phyloP scores from a whole-genome alignment of 2,888 invertebrate species.

The Clistopyga incitator region DNA sequence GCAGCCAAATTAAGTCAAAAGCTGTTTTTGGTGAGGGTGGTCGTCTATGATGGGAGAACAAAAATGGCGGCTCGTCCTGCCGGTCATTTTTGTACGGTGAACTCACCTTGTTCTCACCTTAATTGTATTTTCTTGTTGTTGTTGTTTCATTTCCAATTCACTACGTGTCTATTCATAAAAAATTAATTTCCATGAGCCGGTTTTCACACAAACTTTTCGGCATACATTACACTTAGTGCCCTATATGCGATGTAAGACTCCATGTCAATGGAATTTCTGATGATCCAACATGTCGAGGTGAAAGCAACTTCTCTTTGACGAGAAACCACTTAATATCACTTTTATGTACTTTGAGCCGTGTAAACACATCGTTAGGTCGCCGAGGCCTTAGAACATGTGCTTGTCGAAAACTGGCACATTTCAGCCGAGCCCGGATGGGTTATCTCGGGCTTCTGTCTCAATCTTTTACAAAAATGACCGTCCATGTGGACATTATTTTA shows the following conservation, averaged over 20 bases:
- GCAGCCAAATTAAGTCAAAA: neutral
- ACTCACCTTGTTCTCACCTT: no score
- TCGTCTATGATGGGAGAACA: neutral
- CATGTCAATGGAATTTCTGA: conserved; percentile 12
- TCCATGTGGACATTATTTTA: no score
- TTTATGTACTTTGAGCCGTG: neutral
- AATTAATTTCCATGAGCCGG: no score
- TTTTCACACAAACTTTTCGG: neutral
- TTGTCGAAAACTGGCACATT: neutral
- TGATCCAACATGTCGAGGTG: neutral
- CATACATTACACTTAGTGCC: neutral
- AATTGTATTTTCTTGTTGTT: no score
- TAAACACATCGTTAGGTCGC: neutral
- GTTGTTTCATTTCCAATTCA: no score
- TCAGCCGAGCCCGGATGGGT: neutral
- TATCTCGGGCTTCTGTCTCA: no score
- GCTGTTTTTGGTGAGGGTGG: neutral
- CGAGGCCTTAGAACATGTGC: neutral
- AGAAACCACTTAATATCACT: neutral
- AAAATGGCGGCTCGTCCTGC: neutral
- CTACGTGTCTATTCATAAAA: no score
- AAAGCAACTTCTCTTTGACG: conserved; percentile 6
- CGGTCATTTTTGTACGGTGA: neutral
- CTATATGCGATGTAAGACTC: neutral
- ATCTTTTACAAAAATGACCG: no score